Conservation (phyloP, 2,888 invertebrate genomes). For the Pycnomerus fuliginosus region DNA sequence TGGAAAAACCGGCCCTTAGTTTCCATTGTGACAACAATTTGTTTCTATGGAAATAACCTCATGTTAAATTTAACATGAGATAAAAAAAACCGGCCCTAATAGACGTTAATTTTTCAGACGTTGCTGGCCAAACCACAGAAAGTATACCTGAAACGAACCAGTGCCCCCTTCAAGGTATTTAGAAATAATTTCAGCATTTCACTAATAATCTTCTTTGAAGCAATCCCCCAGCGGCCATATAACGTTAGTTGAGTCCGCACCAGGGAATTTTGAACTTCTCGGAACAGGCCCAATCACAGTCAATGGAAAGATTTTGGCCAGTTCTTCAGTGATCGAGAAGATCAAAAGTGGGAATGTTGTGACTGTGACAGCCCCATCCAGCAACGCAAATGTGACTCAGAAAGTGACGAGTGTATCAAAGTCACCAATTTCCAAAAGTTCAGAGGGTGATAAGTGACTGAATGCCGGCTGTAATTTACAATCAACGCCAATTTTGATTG, state of each 20-base stretch:
- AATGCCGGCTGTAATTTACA: too few relatives aligned
- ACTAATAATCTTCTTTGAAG: constrained; percentile 3
- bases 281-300: constrained; percentile 35
- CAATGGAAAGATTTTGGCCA: constrained; percentile 36
- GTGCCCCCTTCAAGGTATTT: constrained; percentile 14
- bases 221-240: constrained; percentile 33
- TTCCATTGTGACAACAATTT: too few relatives aligned
- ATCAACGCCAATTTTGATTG: too few relatives aligned
- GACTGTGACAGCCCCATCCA: constrained; percentile 31
- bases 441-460: too few relatives aligned
- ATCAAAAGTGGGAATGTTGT: constrained; percentile 32
- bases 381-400: constrained; percentile 17
- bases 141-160: constrained; percentile 29
- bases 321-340: constrained; percentile 29
- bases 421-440: constrained; percentile 5
- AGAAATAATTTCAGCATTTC: neutral
- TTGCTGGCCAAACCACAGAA: constrained; percentile 34
- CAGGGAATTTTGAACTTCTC: constrained; percentile 44
- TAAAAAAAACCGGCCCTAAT: too few relatives aligned
- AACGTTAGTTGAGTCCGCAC: constrained; percentile 44
- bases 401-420: constrained; percentile 19
- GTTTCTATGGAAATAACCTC: too few relatives aligned
- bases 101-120: constrained; percentile 27
- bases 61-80: too few relatives aligned
- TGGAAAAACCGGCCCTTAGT: too few relatives aligned